Evolutionary conservation across 2,888 invertebrate genomes (phyloP).

Genomic region (Malachius bipustulatus): DNA sequence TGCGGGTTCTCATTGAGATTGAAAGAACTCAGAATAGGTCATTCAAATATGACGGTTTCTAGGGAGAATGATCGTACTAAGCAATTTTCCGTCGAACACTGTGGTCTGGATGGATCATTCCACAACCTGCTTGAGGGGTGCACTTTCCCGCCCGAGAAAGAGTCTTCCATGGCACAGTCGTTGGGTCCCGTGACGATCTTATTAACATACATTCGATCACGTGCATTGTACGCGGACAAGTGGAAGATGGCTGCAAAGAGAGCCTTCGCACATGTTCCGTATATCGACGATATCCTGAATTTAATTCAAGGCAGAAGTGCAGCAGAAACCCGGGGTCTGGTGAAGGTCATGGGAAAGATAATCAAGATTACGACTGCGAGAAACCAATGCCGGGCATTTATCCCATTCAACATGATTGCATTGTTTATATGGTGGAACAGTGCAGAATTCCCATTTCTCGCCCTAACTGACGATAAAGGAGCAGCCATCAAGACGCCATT

Average conservation of each 20-base stretch:
- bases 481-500: no score
- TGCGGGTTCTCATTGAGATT: constrained; percentile 10
- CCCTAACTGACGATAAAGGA: no score
- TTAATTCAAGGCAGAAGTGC: constrained; percentile 10
- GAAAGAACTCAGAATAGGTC: constrained; percentile 15
- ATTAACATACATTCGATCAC: constrained; percentile 14
- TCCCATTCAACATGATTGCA: constrained; percentile 10
- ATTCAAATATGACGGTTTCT: constrained; percentile 14
- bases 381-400: constrained; percentile 14
- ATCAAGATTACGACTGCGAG: constrained; percentile 11
- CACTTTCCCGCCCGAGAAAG: constrained; percentile 18
- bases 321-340: constrained; percentile 7
- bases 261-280: constrained; percentile 15
- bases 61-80: constrained; percentile 10
- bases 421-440: no score
- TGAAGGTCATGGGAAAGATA: constrained; percentile 12
- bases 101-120: constrained; percentile 15
- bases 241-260: constrained; percentile 20
- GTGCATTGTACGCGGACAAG: constrained; percentile 15
- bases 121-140: no score
- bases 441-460: no score
- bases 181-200: constrained; percentile 19
- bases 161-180: constrained; percentile 20
- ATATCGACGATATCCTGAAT: constrained; percentile 19
- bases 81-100: no score